Conservation (phyloP, 2,888 invertebrate genomes). For the Limulus polyphemus region DNA sequence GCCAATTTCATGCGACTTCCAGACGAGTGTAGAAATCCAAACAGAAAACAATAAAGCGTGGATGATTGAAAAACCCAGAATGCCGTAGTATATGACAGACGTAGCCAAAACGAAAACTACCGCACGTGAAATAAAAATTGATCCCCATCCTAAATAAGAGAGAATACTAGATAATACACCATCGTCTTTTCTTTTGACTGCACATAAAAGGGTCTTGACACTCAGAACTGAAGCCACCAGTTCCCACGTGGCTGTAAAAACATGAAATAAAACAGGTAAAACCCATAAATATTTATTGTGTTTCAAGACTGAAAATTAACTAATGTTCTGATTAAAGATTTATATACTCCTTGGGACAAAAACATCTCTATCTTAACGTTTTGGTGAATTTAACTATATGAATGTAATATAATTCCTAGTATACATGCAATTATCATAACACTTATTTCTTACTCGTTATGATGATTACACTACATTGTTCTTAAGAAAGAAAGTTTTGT, state of each 20-base stretch:
- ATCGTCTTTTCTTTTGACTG: slow-evolving; percentile 26
- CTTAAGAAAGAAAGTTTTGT: no score
- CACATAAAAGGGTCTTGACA: slow-evolving; percentile 25
- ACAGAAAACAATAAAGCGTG: slow-evolving; percentile 21
- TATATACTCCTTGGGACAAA: no score
- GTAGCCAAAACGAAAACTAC: slow-evolving; percentile 24
- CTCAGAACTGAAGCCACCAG: slow-evolving; percentile 24
- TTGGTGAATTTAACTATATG: no score
- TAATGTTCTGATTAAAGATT: no score
- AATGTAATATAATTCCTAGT: no score
- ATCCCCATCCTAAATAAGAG: slow-evolving; percentile 22
- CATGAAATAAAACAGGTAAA: background rate
- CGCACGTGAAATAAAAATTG: slow-evolving; percentile 23
- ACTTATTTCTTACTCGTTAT: no score
- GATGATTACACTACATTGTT: no score
- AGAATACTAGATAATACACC: slow-evolving; percentile 24
- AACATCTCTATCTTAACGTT: no score
- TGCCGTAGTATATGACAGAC: slow-evolving; percentile 20
- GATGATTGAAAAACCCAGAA: slow-evolving; percentile 15
- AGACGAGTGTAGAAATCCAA: slow-evolving; percentile 24
- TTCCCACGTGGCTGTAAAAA: slow-evolving; percentile 21
- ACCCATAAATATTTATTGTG: no score
- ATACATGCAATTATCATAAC: no score
- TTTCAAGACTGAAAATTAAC: no score
- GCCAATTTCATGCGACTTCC: slow-evolving; percentile 11